These are phyloP conservation scores for Corella eumyota DNA, from an alignment of 23 tunicate genomes.

Conservation along the genomic window DNA sequence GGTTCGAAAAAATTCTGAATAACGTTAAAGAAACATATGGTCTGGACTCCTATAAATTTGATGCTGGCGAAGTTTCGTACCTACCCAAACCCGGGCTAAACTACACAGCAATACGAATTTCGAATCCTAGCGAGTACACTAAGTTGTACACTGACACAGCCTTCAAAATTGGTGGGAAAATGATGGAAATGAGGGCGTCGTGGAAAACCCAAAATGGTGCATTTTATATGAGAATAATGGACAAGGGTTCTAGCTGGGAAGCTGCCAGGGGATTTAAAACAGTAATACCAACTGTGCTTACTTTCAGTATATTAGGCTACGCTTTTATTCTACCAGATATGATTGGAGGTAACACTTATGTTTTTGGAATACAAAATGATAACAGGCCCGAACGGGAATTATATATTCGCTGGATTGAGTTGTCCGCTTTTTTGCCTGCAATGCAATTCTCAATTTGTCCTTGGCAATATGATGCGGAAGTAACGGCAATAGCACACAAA, in stretches of 20 bases:
- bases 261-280: constrained; percentile 43
- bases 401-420: constrained; percentile 66
- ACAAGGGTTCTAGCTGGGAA: constrained; percentile 74
- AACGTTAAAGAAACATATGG: constrained; percentile 16
- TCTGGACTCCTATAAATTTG: constrained; percentile 63
- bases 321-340: constrained; percentile 79
- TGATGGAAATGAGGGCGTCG: constrained; percentile 68
- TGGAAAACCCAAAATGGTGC: constrained; percentile 54
- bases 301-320: constrained; percentile 64
- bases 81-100: constrained; percentile 29
- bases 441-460: constrained; percentile 85
- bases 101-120: not conserved
- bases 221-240: constrained; percentile 58
- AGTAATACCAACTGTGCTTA: constrained; percentile 65
- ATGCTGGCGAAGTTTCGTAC: constrained; percentile 70
- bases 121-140: constrained; percentile 51
- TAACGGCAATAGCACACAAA: constrained; percentile 19
- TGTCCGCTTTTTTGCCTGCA: constrained; percentile 58
- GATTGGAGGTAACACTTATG: constrained; percentile 88
- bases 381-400: constrained; percentile 52
- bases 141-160: constrained; percentile 32
- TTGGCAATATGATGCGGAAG: constrained; percentile 75
- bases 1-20: constrained; percentile 25
- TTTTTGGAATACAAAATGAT: constrained; percentile 4
- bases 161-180: constrained; percentile 25